Percentiles rank a stretch among this genome's conserved stretches.
phyloP scores from a whole-genome alignment of 1,140 invertebrate genomes.

The Zaprionus tsacasi region DNA sequence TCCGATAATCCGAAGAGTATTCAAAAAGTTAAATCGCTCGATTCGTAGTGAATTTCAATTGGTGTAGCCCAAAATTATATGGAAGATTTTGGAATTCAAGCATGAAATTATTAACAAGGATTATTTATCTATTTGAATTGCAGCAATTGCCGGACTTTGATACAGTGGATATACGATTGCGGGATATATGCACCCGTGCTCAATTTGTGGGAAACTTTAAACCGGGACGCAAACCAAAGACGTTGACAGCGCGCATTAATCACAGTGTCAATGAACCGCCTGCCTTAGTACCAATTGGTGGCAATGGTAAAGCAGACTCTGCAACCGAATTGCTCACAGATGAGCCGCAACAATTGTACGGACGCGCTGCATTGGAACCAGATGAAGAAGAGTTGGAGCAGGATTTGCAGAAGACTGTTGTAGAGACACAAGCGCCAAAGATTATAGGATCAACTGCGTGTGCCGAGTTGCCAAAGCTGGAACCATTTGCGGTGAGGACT shows the following conservation, averaged over 20 bases:
- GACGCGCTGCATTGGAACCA: constrained; percentile 39
- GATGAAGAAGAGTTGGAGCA: constrained; percentile 34
- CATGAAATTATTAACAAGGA: background rate
- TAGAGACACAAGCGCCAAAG: constrained; percentile 35
- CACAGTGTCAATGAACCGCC: constrained; percentile 61
- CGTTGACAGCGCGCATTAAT: constrained; percentile 58
- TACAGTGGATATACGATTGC: constrained; percentile 74
- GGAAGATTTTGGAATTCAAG: background rate
- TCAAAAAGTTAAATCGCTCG: background rate
- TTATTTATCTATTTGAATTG: constrained; percentile 29
- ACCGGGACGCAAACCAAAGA: constrained; percentile 71
- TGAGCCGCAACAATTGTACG: constrained; percentile 66
- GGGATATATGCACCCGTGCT: constrained; percentile 77
- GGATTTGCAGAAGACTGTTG: constrained; percentile 38
- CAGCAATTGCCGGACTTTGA: constrained; percentile 84
- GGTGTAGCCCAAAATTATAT: background rate
- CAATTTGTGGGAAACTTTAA: constrained; percentile 78
- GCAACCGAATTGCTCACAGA: constrained; percentile 56
- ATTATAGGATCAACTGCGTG: constrained; percentile 14
- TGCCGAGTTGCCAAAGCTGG: constrained; percentile 57
- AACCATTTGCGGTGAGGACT: constrained; percentile 41
- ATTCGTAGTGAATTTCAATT: background rate
- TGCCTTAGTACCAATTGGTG: constrained; percentile 73
- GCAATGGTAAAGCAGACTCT: constrained; percentile 14
- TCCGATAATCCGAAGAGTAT: background rate